Evolutionary conservation across 1,140 invertebrate species (phyloP).

Genomic region (Scaptomyza montana): DNA sequence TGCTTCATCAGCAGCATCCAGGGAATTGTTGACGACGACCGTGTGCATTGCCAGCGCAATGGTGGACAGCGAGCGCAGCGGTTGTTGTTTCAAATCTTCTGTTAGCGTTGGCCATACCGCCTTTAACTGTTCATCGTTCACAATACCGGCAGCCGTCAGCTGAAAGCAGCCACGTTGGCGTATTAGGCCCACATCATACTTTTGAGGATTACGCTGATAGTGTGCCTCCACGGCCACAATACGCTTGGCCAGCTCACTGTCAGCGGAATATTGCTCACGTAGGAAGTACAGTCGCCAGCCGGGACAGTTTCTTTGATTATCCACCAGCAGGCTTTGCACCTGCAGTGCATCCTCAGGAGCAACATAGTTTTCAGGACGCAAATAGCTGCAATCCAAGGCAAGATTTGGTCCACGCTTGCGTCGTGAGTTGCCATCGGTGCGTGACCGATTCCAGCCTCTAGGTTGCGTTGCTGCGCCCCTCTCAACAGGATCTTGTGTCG

Average conservation of each 20-base stretch:
- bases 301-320: slow-evolving; percentile 83
- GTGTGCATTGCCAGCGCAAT: slow-evolving; percentile 88
- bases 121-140: slow-evolving; percentile 84
- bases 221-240: slow-evolving; percentile 83
- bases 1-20: slow-evolving; percentile 32
- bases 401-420: slow-evolving; percentile 10
- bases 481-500: background rate
- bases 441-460: slow-evolving; percentile 49
- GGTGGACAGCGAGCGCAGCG: slow-evolving; percentile 85
- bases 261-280: slow-evolving; percentile 84
- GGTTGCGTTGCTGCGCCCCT: slow-evolving; percentile 8
- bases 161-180: slow-evolving; percentile 84
- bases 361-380: slow-evolving; percentile 67
- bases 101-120: slow-evolving; percentile 85
- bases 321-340: slow-evolving; percentile 54
- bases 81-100: slow-evolving; percentile 85
- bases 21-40: slow-evolving; percentile 72
- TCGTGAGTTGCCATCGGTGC: background rate
- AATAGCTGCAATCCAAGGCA: slow-evolving; percentile 46
- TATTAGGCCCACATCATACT: slow-evolving; percentile 84
- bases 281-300: slow-evolving; percentile 88
- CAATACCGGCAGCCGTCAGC: slow-evolving; percentile 84
- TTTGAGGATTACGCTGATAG: slow-evolving; percentile 74
- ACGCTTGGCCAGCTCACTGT: slow-evolving; percentile 81
- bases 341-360: slow-evolving; percentile 66